Evolutionary conservation across 1,140 invertebrate genomes (phyloP), one percentile per base, ranked within the genome.

Genomic region (Panagrolaimus sp.): DNA sequence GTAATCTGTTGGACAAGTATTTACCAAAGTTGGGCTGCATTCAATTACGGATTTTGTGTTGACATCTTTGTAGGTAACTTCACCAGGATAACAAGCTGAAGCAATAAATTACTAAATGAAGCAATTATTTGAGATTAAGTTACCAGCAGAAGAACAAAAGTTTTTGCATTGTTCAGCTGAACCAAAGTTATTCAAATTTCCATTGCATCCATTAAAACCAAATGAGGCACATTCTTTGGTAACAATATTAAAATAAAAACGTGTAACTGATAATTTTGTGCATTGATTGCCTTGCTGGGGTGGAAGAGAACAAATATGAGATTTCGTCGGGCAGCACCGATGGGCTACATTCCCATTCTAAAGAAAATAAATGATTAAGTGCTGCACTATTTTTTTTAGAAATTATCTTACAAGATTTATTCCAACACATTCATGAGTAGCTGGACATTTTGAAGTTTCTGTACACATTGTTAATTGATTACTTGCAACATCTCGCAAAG

Each of bases 201-300:
- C 75, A 43, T 77, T 77, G 26, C 75, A 78, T 43, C 73, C 73
- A 26, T 78, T 81, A 65, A 66, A 80, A 38, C 69, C 69, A 63
- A 81, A 81, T 28, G 74, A 68, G 32, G 69, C 76, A 62, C 79
- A 81, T 48, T 81, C 77, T 47, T 76, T 76, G 14, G 80, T 83
- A 3, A 81, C 79, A 68, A 81, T 83, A 67, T 81, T 81, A 71
- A 81, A 81, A 62, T 81, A 81, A 62, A 46, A 81, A 4, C 77
- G 72, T 14, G 71, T 79, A n/a, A 81, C 63, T 9, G 78, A 73
- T 24, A 69, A 75, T 47, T 80, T 81, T 7, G 71, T 70, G 63
- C 79, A 81, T 65, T 70, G 72, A 63, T 73, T 81, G 32, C 80
- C 80, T 66, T 75, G 77, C 67, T 81, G 78, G 12, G 79, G 79